Evolutionary conservation across 2,797 vertebrate species (phyloP).

Genomic region (Cichlasoma orientale): DNA sequence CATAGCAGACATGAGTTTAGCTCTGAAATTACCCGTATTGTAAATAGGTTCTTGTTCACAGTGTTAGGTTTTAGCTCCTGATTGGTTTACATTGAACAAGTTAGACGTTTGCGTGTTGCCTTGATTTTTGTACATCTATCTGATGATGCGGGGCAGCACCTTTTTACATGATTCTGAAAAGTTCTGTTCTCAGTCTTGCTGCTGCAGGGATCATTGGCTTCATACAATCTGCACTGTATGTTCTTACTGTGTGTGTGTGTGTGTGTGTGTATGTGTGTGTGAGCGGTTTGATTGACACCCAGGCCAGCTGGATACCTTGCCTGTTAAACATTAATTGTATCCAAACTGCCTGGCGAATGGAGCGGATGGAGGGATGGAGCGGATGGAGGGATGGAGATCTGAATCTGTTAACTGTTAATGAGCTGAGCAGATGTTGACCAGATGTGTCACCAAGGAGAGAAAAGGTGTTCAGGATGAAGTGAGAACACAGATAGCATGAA

Average conservation of each 20-base stretch:
- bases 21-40: constrained; percentile 2
- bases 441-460: constrained; percentile 50
- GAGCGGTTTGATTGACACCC: constrained; percentile 15
- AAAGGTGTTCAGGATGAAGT: not conserved
- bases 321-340: constrained; percentile 60
- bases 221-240: no score
- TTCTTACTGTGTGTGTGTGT: not conserved
- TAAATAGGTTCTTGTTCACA: not conserved
- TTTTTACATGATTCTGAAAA: not conserved
- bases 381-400: constrained; percentile 29
- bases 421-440: constrained; percentile 69
- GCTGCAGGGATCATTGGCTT: no score
- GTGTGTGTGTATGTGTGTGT: not conserved
- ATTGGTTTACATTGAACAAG: not conserved
- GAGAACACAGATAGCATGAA: constrained; percentile 17
- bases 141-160: not conserved
- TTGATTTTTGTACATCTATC: not conserved
- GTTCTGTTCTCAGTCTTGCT: no score
- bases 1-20: constrained; percentile 6
- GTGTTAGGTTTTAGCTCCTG: not conserved
- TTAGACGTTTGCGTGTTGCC: not conserved
- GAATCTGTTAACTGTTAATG: constrained; percentile 61
- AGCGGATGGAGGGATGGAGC: constrained; percentile 8
- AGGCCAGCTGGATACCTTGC: constrained; percentile 32
- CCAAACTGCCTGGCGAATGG: constrained; percentile 60